A percentile compares a stretch with the other conserved stretches of the same genome.
These are phyloP conservation scores for Pristis pectinata DNA, from an alignment of 2,797 vertebrate species.

Conservation along the genomic window DNA sequence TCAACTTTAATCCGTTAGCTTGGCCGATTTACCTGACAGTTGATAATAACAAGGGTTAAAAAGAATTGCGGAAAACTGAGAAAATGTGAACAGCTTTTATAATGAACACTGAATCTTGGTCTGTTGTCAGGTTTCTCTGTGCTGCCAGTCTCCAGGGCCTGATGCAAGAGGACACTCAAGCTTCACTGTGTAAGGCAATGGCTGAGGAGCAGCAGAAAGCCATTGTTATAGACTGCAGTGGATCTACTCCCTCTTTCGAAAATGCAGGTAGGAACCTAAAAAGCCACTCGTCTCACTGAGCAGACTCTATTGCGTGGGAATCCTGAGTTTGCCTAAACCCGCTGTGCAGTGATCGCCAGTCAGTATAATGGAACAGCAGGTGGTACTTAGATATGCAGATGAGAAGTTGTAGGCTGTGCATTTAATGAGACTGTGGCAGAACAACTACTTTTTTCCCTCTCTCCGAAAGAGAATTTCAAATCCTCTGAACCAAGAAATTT, in stretches of 20 bases:
- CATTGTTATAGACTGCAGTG: conserved; percentile 72
- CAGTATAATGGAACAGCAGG: background rate
- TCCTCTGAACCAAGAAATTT: background rate
- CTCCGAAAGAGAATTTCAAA: background rate
- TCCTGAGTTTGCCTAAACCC: background rate
- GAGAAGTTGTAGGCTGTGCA: too few relatives aligned
- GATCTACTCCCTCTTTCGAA: conserved; percentile 63
- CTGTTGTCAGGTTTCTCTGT: conserved; percentile 76
- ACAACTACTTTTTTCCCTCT: background rate
- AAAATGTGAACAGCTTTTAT: too few relatives aligned
- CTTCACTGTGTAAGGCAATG: conserved; percentile 77
- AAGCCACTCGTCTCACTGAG: background rate
- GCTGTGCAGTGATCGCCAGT: background rate
- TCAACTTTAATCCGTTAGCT: background rate
- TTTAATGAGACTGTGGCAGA: background rate
- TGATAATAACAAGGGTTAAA: background rate
- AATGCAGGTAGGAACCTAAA: conserved; percentile 61
- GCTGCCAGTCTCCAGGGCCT: conserved; percentile 86
- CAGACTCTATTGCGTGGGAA: background rate
- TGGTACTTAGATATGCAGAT: too few relatives aligned
- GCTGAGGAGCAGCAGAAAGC: conserved; percentile 66
- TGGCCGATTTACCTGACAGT: background rate
- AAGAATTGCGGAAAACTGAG: background rate
- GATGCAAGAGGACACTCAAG: conserved; percentile 78
- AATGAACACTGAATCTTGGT: background rate